Base-by-base conservation (phyloP, 2,797 vertebrate species). In the Dermochelys coriacea region DNA sequence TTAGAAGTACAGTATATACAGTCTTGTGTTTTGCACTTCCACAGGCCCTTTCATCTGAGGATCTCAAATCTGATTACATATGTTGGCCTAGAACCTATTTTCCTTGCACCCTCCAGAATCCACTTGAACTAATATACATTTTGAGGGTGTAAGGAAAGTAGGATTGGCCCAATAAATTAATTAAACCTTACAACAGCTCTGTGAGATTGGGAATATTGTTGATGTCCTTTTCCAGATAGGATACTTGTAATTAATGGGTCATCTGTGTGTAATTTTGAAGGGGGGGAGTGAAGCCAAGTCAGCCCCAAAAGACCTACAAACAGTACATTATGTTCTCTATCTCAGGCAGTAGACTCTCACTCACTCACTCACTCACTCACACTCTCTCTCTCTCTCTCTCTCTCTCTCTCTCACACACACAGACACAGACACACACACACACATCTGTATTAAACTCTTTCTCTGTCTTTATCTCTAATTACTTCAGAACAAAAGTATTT, bases 261-360 rank as follows among this genome's bases (percentile, higher is more conserved):
- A 79, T 84, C 4, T 61, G 50, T 9, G 61, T 23, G 1, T n/a
- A 7, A 0, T 89, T 93, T 90, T 71, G 34, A 86, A 82, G 1
- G 9, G 83, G 47, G 88, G 23, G 57, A 80, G 51, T 3, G 50
- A 80, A 86, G 49, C 8, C 16, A 91, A 86, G 61, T 78, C 41
- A 78, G 7, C 5, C 80, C 91, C 89, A 89, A 84, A 87, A 91
- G 84, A 95, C 79, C 68, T 91, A 50, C 85, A 95, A 85, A 10
- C 21, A 89, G 87, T 90, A 94, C 64, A 80, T 5, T 10, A 0
- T 89, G 86, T 94, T 97, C 51, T 83, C 89, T 92, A 68, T 87
- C 94, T 86, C 25, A 4, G 91, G 95, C 86, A 90, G 84, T 41
- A 80, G n/a, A 15, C 51, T 41, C 31, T 61, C n/a, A 71, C 61